These are phyloP conservation scores for Cheilosia variabilis DNA, from an alignment of 2,888 invertebrate genomes.

Conservation along the genomic window DNA sequence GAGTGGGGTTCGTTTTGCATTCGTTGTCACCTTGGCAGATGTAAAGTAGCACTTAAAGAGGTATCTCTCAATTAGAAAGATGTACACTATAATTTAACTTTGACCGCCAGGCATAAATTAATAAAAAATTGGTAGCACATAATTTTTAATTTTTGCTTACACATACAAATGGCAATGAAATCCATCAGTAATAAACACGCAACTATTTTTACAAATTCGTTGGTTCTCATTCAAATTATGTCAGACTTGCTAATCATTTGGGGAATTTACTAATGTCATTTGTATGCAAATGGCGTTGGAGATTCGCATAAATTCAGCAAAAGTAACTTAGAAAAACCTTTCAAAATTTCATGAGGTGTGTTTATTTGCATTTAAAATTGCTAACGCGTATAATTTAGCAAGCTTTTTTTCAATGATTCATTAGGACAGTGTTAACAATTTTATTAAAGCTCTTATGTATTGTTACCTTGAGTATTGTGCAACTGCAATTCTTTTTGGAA, in stretches of 20 bases:
- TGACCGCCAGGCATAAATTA: background rate
- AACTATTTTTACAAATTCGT: too few species aligned
- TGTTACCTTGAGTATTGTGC: conserved; percentile 4
- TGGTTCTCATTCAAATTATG: conserved; percentile 11
- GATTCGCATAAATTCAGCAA: conserved; percentile 37
- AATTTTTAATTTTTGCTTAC: background rate
- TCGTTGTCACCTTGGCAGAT: too few species aligned
- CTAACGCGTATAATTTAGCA: conserved; percentile 15
- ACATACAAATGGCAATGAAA: background rate
- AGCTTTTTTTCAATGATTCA: conserved; percentile 1
- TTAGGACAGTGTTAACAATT: conserved; percentile 8
- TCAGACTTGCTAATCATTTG: conserved; percentile 13
- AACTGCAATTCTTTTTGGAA: background rate
- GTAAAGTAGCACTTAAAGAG: too few species aligned
- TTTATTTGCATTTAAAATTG: background rate
- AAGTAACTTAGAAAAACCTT: conserved; percentile 3
- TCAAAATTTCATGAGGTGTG: background rate
- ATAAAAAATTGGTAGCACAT: background rate
- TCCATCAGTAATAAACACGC: background rate
- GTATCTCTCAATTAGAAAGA: background rate
- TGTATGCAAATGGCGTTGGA: background rate
- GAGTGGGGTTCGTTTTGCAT: too few species aligned
- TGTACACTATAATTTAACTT: background rate
- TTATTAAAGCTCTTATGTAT: background rate
- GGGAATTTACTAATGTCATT: conserved; percentile 3